Evolutionary conservation across 2,888 invertebrate genomes (phyloP).

Genomic region (Drepanosiphum platanoidis): DNA sequence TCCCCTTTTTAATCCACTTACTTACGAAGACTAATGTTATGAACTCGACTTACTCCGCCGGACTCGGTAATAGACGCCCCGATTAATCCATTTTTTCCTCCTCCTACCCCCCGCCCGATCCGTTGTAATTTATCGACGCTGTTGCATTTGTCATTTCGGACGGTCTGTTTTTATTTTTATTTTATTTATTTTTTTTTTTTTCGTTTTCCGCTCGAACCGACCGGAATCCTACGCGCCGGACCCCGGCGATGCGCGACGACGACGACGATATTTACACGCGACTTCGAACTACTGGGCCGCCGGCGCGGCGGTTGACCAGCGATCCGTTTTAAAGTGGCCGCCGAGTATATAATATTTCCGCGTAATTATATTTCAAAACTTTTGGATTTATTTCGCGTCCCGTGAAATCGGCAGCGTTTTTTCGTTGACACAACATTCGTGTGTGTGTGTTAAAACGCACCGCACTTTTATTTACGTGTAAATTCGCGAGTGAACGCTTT

Average conservation of each 20-base stretch:
- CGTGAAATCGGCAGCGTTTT: no score
- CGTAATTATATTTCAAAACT: no score
- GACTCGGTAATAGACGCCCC: background rate
- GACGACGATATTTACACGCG: background rate
- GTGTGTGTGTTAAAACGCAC: no score
- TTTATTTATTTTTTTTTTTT: no score
- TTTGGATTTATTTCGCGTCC: no score
- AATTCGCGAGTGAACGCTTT: no score
- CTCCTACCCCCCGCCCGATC: no score
- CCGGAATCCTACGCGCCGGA: background rate
- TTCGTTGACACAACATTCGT: no score
- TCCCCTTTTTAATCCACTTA: constrained; percentile 40
- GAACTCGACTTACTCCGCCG: constrained; percentile 21
- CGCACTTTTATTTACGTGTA: no score
- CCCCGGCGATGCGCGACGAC: background rate
- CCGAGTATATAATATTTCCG: background rate
- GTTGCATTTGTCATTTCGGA: constrained; percentile 44
- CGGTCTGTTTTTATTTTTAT: constrained; percentile 12
- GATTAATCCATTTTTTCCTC: constrained; percentile 7
- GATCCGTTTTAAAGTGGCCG: background rate
- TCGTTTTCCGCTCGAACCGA: background rate
- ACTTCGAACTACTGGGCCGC: background rate
- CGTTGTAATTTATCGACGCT: constrained; percentile 32
- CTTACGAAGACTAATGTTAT: constrained; percentile 14
- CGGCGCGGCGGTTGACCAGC: background rate